Evolutionary conservation across 1,140 invertebrate species (phyloP), one percentile per base, ranked within the genome.

Genomic region (Trichomalopsis sarcophagae): DNA sequence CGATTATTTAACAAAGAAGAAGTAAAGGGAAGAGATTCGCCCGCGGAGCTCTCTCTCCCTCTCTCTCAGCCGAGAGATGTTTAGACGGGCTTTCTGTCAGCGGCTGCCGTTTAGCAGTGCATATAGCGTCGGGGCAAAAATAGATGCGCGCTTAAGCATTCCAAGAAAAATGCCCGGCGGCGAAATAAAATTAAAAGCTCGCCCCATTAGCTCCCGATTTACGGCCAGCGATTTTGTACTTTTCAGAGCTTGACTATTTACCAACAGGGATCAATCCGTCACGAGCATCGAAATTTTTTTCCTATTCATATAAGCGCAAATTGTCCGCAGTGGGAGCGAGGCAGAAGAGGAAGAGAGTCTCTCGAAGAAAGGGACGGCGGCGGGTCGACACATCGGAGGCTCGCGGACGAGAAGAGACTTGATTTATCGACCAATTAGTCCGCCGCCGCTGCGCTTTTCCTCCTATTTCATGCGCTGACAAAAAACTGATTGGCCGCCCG

Each of bases 371-470:
- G 77, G 77, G 69, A 80, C 77, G 74, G 27, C 47, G 13, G 77
- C 55, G 50, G 27, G 75, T 81, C 76, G 83, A 84, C 83, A 81
- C 68, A 68, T 84, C 77, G 27, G 68, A 78, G 27, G 81, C 78
- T 50, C 76, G 47, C 77, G 44, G 68, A 78, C 27, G 81, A 83
- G 69, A 71, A 33, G 30, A 66, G 9, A 23, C 84, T 82, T 86
- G 81, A 86, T 86, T 86, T 86, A 86, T 86, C 85, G 85, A 50
- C 81, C 85, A 86, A 86, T 86, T 86, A 83, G 85, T 86, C 78
- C 40, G 68, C 23, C 40, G 40, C 17, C 47, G 71, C 47, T 44
- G 23, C 84, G 62, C 84, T 85, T 81, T 82, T 81, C 74, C 73
- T 82, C 40, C 79, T 81, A 77, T 78, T 77, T 76, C 80, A 77